Conservation (phyloP, 2,888 invertebrate genomes). For the Phymatocera aterrima region DNA sequence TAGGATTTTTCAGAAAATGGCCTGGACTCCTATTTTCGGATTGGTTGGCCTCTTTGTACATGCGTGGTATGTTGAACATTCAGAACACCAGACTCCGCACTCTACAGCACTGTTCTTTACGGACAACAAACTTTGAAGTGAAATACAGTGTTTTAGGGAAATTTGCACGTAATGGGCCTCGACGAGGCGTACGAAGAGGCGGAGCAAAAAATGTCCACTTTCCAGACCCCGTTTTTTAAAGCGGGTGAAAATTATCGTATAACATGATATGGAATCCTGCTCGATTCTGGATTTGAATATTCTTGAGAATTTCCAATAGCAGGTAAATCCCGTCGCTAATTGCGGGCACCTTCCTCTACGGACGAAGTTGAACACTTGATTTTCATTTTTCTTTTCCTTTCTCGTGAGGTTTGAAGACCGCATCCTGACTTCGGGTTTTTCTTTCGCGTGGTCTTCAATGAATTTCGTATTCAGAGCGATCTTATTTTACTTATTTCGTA, state of each 20-base stretch:
- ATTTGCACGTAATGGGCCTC: constrained; percentile 41
- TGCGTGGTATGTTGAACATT: neutral
- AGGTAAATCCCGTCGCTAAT: neutral
- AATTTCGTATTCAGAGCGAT: constrained; percentile 29
- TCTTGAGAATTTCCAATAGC: neutral
- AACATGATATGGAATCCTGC: neutral
- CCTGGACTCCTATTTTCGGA: too few relatives aligned
- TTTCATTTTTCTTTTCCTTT: neutral
- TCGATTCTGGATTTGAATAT: neutral
- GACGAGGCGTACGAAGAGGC: neutral
- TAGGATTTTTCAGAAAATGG: too few relatives aligned
- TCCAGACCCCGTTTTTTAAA: neutral
- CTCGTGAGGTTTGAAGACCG: neutral
- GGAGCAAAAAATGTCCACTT: constrained; percentile 23
- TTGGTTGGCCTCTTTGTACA: too few relatives aligned
- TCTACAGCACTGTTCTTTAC: constrained; percentile 8
- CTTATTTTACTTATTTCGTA: constrained; percentile 10
- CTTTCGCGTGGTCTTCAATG: neutral
- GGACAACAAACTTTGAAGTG: constrained; percentile 39
- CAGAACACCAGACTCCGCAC: neutral
- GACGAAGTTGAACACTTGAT: neutral
- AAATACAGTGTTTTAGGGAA: constrained; percentile 24
- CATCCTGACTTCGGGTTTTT: neutral
- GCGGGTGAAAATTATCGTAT: neutral
- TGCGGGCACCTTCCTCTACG: neutral